phyloP scores from a whole-genome alignment of 2,797 vertebrate genomes.

The Microctenopoma stevenorrisi region DNA sequence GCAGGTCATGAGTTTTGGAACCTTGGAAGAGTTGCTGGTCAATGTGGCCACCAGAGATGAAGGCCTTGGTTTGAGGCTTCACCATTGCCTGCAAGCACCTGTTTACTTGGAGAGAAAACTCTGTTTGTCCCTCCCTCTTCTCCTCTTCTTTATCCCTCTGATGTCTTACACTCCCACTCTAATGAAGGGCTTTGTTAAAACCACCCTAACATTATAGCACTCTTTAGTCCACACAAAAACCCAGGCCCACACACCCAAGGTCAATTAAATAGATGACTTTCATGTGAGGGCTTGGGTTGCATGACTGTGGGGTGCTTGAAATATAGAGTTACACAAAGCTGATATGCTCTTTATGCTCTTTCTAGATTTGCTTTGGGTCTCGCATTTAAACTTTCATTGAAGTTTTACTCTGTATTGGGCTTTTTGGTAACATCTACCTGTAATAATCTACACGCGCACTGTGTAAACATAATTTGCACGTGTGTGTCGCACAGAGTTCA shows the following conservation, averaged over 20 bases:
- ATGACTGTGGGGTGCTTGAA: conserved; percentile 40
- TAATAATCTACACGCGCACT: conserved; percentile 19
- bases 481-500: conserved; percentile 39
- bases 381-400: conserved; percentile 6
- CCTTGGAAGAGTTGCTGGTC: conserved; percentile 46
- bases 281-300: conserved; percentile 69
- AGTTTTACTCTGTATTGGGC: not conserved
- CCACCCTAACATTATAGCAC: conserved; percentile 66
- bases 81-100: conserved; percentile 52
- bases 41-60: conserved; percentile 45
- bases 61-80: conserved; percentile 37
- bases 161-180: conserved; percentile 64
- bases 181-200: conserved; percentile 75
- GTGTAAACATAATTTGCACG: conserved; percentile 10
- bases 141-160: conserved; percentile 37
- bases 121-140: conserved; percentile 39
- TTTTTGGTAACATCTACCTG: conserved; percentile 5
- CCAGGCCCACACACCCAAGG: conserved; percentile 62
- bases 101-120: conserved; percentile 64
- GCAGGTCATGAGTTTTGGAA: conserved; percentile 36
- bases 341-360: conserved; percentile 16
- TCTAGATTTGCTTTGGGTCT: conserved; percentile 24
- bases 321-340: conserved; percentile 56
- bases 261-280: conserved; percentile 79
- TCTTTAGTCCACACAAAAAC: conserved; percentile 57